Percentiles rank a stretch among this genome's conserved stretches.
Evolutionary conservation across 2,888 invertebrate genomes (phyloP).

Genomic region (Patella ulyssiponensis): DNA sequence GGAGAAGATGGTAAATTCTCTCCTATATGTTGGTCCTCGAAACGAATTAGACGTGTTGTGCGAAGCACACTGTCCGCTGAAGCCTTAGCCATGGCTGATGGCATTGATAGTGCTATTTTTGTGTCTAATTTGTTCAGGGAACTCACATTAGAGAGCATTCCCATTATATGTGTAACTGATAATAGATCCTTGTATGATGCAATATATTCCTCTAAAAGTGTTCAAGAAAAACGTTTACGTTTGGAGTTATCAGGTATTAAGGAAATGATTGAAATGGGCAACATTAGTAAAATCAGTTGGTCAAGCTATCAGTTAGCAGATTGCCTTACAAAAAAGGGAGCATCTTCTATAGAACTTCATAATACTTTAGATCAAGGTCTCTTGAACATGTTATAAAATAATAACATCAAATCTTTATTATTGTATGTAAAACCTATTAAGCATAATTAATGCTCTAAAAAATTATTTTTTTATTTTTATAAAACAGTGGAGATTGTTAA

Average conservation of each 20-base stretch:
- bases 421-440: too few species aligned
- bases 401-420: too few species aligned
- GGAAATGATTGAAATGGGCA: not conserved
- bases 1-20: not conserved
- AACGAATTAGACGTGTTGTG: not conserved
- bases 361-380: not conserved
- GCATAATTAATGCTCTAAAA: too few species aligned
- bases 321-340: not conserved
- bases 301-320: slow-evolving; percentile 1
- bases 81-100: slow-evolving; percentile 5
- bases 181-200: slow-evolving; percentile 6
- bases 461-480: too few species aligned
- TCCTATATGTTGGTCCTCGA: slow-evolving; percentile 8
- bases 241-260: slow-evolving; percentile 1
- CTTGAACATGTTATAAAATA: not conserved
- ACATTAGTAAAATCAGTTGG: not conserved
- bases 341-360: not conserved
- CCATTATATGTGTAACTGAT: slow-evolving; percentile 1
- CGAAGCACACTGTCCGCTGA: not conserved
- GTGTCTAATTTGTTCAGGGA: not conserved
- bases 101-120: slow-evolving; percentile 7
- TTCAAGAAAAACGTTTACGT: not conserved
- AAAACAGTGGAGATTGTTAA: too few species aligned
- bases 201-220: not conserved
- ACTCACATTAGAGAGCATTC: not conserved